Evolutionary conservation across 1,140 invertebrate genomes (phyloP).

Genomic region (Heliconius melpomene): DNA sequence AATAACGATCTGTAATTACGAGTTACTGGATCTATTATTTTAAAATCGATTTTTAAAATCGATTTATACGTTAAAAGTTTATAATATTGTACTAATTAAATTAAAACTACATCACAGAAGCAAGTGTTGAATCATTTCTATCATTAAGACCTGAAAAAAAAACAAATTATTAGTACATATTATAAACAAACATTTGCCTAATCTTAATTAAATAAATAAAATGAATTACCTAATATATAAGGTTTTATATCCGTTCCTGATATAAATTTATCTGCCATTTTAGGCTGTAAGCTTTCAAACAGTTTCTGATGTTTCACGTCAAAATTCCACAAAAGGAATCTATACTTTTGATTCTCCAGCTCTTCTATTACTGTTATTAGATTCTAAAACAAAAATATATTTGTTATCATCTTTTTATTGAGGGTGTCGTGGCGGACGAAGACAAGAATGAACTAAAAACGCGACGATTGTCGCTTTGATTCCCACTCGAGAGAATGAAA

Average conservation of each 20-base stretch:
- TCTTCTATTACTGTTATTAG: constrained; percentile 62
- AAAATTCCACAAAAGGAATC: constrained; percentile 66
- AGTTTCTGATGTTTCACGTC: constrained; percentile 43
- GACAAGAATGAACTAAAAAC: neutral
- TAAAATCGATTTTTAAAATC: neutral
- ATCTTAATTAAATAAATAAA: neutral
- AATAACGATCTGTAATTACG: neutral
- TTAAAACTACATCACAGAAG: constrained; percentile 4
- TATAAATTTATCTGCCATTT: constrained; percentile 51
- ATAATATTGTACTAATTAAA: neutral
- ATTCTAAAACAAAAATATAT: constrained; percentile 50
- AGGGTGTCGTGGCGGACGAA: neutral
- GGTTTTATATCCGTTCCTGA: constrained; percentile 61
- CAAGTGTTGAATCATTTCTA: neutral
- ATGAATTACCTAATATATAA: constrained; percentile 56
- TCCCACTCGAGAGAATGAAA: neutral
- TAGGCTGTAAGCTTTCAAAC: constrained; percentile 51
- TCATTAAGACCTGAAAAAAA: constrained; percentile 6
- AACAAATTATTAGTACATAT: neutral
- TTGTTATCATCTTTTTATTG: neutral
- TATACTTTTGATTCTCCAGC: constrained; percentile 50
- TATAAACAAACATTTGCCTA: neutral
- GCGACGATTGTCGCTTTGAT: neutral
- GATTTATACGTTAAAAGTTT: neutral
- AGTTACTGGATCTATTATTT: neutral